A percentile compares a stretch with the other conserved stretches of the same genome.
phyloP scores from a whole-genome alignment of 2,888 invertebrate genomes.

The Anticlea derivata region DNA sequence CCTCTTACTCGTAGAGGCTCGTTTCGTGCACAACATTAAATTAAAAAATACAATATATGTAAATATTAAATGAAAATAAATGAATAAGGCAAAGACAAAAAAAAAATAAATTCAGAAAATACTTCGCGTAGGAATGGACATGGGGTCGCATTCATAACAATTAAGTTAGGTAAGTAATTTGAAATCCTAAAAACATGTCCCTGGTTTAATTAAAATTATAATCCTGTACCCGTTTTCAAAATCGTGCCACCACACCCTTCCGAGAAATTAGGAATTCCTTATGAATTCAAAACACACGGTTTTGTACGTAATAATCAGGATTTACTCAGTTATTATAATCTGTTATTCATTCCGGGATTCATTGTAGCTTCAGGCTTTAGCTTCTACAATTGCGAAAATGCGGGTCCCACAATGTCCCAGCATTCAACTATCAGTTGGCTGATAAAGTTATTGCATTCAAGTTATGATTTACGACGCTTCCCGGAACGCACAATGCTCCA shows the following conservation, averaged over 20 bases:
- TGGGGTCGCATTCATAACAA: neutral
- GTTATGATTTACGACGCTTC: slow-evolving; percentile 72
- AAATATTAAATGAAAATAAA: too few relatives aligned
- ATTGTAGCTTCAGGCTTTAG: slow-evolving; percentile 45
- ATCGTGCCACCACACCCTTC: slow-evolving; percentile 40
- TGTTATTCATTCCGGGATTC: slow-evolving; percentile 53
- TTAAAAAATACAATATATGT: too few relatives aligned
- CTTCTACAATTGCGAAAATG: slow-evolving; percentile 58
- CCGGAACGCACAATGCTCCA: slow-evolving; percentile 59
- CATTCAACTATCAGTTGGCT: slow-evolving; percentile 39
- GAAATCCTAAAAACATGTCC: neutral
- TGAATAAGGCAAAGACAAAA: too few relatives aligned
- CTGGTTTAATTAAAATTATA: slow-evolving; percentile 20
- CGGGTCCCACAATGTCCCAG: slow-evolving; percentile 30
- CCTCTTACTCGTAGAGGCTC: too few relatives aligned
- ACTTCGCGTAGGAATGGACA: neutral
- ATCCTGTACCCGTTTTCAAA: slow-evolving; percentile 34
- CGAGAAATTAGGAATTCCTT: slow-evolving; percentile 46
- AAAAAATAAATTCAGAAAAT: too few relatives aligned
- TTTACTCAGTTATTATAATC: slow-evolving; percentile 53
- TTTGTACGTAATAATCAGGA: slow-evolving; percentile 47
- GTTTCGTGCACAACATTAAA: too few relatives aligned
- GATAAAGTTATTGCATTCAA: slow-evolving; percentile 63
- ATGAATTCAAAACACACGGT: slow-evolving; percentile 41
- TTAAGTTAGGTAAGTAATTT: neutral